Evolutionary conservation across 1,140 invertebrate genomes (phyloP), one percentile per base, ranked within the genome.

Genomic region (Alviniconcha marisindica): DNA sequence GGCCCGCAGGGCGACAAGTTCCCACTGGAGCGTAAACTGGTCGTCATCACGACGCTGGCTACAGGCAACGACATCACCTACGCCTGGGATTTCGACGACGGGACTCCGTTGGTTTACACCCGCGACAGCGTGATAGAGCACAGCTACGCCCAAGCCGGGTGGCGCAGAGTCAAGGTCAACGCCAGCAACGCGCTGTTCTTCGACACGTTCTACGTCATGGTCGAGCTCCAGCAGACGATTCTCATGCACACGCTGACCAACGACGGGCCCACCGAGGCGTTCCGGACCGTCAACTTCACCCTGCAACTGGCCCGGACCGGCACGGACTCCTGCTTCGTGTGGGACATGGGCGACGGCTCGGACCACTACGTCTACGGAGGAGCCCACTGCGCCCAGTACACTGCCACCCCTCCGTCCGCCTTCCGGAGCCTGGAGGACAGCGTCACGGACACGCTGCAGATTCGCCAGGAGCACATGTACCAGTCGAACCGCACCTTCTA

Each of bases 311-410:
- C 77, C 10, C 76, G 84, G 24, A 82, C 81, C 15, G 88, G 88
- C 18, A 88, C 88, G 38, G 51, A 83, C 18, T 71, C 88, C 1
- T 89, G 88, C 69, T 88, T 84, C 77, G 54, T 84, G n/a, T 89
- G 87, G 87, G 42, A 86, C 38, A 86, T 89, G 84, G 87, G 87
- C n/a, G 88, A 89, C 77, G 71, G 63, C 12, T 84, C 85, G 36
- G 66, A 60, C 14, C 48, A 77, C 4, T 81, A 60, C 4, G 83
- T 89, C 15, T 88, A 86, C 79, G 88, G 88, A 4, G 86, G 81
- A 21, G 36, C 69, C 42, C 48, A 74, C 15, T 89, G 88, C 76
- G 24, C 69, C 56, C 40, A 83, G 44, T 71, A 81, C 31, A 81
- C 82, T n/a, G 12, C 1, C 1, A 80, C 60, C 2, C n/a, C 33